A percentile compares a stretch with the other conserved stretches of the same genome.
Conservation (phyloP, 2,888 invertebrate species). For the Drosophila differens region DNA sequence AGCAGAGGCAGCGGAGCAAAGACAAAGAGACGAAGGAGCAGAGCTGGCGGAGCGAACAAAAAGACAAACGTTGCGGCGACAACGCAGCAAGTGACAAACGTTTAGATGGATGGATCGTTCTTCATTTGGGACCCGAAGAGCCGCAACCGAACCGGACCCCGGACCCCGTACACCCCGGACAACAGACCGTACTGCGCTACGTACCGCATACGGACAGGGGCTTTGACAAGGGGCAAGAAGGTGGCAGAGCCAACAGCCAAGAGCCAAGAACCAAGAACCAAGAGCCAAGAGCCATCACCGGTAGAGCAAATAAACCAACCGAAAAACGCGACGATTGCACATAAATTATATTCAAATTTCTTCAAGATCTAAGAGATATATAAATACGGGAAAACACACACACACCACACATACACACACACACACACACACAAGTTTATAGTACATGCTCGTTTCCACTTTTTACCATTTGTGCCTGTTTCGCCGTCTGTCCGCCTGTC, state of each 20-base stretch:
- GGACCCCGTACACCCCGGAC: constrained; percentile 1
- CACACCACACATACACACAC: constrained; percentile 10
- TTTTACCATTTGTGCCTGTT: constrained; percentile 52
- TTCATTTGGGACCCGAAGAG: constrained; percentile 53
- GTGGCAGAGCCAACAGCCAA: constrained; percentile 17
- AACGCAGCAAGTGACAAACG: constrained; percentile 77
- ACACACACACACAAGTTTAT: constrained; percentile 29
- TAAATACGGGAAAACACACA: constrained; percentile 66
- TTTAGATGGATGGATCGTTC: constrained; percentile 79
- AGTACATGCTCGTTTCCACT: constrained; percentile 57
- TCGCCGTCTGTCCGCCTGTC: constrained; percentile 6
- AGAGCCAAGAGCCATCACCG: background rate
- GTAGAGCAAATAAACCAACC: constrained; percentile 71
- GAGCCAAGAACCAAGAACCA: background rate
- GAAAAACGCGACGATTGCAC: constrained; percentile 80
- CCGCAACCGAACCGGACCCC: constrained; percentile 25
- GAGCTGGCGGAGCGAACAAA: constrained; percentile 65
- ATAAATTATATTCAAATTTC: constrained; percentile 83
- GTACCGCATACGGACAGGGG: constrained; percentile 6
- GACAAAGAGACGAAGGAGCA: constrained; percentile 70
- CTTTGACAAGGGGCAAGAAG: constrained; percentile 7
- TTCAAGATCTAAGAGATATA: constrained; percentile 79
- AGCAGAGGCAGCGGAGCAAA: constrained; percentile 15
- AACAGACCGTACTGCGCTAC: background rate
- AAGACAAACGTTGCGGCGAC: constrained; percentile 78